phyloP scores from a whole-genome alignment of 2,797 vertebrate species.

The Craterocephalus amniculus region DNA sequence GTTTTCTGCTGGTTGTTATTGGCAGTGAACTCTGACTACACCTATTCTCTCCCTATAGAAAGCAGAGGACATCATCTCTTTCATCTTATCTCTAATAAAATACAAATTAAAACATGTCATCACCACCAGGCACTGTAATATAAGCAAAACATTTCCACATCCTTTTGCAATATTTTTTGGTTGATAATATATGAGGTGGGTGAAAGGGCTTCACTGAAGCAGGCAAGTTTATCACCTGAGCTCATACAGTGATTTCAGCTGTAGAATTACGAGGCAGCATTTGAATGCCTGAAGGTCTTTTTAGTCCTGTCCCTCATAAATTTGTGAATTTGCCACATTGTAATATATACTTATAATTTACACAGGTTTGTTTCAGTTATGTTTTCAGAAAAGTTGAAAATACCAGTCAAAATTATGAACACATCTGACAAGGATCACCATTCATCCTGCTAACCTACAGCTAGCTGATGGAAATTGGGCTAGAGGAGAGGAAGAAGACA shows the following conservation, averaged over 20 bases:
- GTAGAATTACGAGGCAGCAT: neutral
- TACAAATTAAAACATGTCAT: neutral
- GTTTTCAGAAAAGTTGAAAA: no score
- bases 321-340: no score
- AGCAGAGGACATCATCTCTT: neutral
- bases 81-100: neutral
- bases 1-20: neutral
- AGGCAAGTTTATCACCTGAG: neutral
- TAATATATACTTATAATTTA: no score
- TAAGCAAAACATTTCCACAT: neutral
- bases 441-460: no score
- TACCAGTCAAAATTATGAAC: no score
- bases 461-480: no score
- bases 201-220: neutral
- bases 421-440: no score
- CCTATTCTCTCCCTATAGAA: slow-evolving; percentile 1
- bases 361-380: no score
- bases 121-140: neutral
- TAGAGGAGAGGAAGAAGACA: no score
- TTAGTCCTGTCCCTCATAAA: no score
- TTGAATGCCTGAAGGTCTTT: no score
- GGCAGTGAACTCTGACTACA: slow-evolving; percentile 12
- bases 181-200: neutral
- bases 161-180: neutral
- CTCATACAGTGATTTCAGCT: neutral